Evolutionary conservation across 1,140 invertebrate genomes (phyloP), one percentile per base, ranked within the genome.

Genomic region (Holotrichia oblita): DNA sequence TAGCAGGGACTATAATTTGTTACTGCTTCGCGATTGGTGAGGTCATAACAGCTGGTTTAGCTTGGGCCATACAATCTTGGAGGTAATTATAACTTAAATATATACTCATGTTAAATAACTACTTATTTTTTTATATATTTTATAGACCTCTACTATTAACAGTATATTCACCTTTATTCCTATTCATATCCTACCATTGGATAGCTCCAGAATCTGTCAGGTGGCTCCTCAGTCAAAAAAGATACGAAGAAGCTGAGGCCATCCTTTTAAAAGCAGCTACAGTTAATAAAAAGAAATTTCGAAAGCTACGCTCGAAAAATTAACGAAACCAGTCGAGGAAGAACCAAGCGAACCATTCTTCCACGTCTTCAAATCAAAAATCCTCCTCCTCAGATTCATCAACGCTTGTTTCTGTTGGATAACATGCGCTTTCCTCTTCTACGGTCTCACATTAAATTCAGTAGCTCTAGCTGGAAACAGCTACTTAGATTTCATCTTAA

Each of bases 371-470:
- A 90, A 87, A 81, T 88, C 92, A 0, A 87, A 88, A 12, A 88
- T 89, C 73, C 89, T 92, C 81, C 81, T 92, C 84, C 86, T 90
- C 82, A 89, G 93, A 40, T 88, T 94, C 75, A 84, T 90, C 6
- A 89, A 90, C 20, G 92, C 92, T 79, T 91, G 89, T 64, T 90
- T 93, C 85, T 94, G 90, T 86, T 95, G 92, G 93, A 86, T 92
- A 2, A 90, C 92, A 2, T 90, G 91, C 80, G 89, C 92, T 0
- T 92, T 95, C 82, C 91, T 95, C 4, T 96, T 95, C 86, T 96
- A 95, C 85, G 95, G 94, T 0, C 86, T 96, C 6, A 94, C 94
- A 8, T 89, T 96, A 59, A 95, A 95, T 84, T 92, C 94, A 0
- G 93, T 94, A 8, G 89, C 93, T 42, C 87, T 96, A 24, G 94